phyloP scores from a whole-genome alignment of 2,888 invertebrate species.

The Tetragonisca angustula region DNA sequence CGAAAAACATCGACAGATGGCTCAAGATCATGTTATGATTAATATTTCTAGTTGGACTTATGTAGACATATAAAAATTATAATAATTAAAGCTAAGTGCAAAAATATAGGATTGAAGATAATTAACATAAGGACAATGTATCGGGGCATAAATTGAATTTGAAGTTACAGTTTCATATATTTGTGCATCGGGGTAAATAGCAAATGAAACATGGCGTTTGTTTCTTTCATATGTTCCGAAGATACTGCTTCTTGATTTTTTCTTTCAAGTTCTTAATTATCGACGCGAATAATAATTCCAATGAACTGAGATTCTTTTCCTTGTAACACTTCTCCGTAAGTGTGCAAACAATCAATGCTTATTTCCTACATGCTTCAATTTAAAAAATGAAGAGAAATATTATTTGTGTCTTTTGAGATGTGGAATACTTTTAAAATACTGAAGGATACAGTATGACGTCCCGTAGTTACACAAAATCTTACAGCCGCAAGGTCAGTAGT shows the following conservation, averaged over 20 bases:
- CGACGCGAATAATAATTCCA: slow-evolving; percentile 23
- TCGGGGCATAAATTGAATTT: slow-evolving; percentile 55
- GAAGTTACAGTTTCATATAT: slow-evolving; percentile 64
- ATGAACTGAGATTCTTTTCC: slow-evolving; percentile 42
- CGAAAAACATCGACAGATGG: slow-evolving; percentile 82
- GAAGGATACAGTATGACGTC: slow-evolving; percentile 79
- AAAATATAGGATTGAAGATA: slow-evolving; percentile 21
- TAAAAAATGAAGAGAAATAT: slow-evolving; percentile 70
- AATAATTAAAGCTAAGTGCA: slow-evolving; percentile 59
- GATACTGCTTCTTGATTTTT: slow-evolving; percentile 70
- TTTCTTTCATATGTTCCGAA: slow-evolving; percentile 78
- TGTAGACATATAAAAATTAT: slow-evolving; percentile 55
- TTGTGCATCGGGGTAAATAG: slow-evolving; percentile 74
- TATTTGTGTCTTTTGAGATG: slow-evolving; percentile 73
- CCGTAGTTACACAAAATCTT: slow-evolving; percentile 82
- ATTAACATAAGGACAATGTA: slow-evolving; percentile 53
- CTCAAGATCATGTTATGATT: slow-evolving; percentile 80
- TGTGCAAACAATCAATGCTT: slow-evolving; percentile 52
- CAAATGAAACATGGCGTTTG: slow-evolving; percentile 82
- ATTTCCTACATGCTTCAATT: slow-evolving; percentile 53
- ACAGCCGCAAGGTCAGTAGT: slow-evolving; percentile 81
- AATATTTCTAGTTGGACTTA: slow-evolving; percentile 69
- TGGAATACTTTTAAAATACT: slow-evolving; percentile 66
- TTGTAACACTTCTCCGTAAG: slow-evolving; percentile 47
- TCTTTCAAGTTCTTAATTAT: slow-evolving; percentile 37